Conservation (phyloP, 2,888 invertebrate genomes). For the Pinctada fucata region DNA sequence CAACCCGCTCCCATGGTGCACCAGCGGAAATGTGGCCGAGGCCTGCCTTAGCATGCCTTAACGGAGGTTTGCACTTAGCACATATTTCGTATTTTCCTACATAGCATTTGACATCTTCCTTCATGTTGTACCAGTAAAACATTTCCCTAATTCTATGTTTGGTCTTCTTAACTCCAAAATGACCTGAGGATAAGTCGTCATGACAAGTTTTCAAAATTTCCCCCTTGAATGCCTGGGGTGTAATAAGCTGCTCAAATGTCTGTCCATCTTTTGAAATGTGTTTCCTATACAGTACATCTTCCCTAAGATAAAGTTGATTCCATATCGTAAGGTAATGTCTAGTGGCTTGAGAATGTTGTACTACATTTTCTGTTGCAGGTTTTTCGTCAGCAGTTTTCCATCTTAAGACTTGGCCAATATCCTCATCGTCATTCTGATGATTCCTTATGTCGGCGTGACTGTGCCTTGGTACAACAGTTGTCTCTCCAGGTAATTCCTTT, state of each 20-base stretch:
- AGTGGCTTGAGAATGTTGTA: background rate
- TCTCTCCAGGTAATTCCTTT: background rate
- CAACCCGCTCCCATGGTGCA: constrained; percentile 60
- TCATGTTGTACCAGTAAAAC: constrained; percentile 26
- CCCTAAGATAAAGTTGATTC: background rate
- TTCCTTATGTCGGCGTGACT: background rate
- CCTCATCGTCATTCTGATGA: too few relatives aligned
- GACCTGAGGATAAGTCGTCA: constrained; percentile 1
- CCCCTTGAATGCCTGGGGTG: background rate
- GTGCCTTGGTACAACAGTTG: too few relatives aligned
- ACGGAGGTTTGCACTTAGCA: constrained; percentile 13
- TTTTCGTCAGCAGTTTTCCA: too few relatives aligned
- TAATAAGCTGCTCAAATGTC: background rate
- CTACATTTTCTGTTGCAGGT: constrained; percentile 8
- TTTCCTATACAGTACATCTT: constrained; percentile 5
- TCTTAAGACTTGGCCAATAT: too few relatives aligned
- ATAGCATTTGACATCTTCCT: constrained; percentile 5
- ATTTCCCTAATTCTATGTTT: background rate
- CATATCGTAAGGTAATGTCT: constrained; percentile 12
- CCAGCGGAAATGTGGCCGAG: constrained; percentile 88
- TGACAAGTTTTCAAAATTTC: constrained; percentile 15
- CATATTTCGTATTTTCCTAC: constrained; percentile 16
- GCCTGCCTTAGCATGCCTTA: background rate
- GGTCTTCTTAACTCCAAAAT: constrained; percentile 24
- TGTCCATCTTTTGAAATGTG: too few relatives aligned